phyloP scores from a whole-genome alignment of 92 coral and sea anemone genomes.

The Chrysogorgia sp. region DNA sequence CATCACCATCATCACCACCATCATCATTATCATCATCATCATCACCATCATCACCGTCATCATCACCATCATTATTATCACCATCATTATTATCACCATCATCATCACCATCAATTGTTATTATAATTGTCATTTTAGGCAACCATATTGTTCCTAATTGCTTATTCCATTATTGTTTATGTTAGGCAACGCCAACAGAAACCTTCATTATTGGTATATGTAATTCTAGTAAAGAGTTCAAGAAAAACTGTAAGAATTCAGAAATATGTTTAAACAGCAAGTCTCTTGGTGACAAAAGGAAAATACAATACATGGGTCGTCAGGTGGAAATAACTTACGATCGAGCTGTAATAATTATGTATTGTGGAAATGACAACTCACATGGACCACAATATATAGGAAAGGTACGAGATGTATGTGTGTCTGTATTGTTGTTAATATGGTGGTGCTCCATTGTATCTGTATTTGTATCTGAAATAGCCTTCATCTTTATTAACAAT shows the following conservation, averaged over 20 bases:
- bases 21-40: not conserved
- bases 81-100: too few species aligned
- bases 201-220: not conserved
- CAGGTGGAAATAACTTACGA: conserved; percentile 23
- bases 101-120: too few species aligned
- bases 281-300: not conserved
- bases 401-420: not conserved
- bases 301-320: not conserved
- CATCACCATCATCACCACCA: not conserved
- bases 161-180: too few species aligned
- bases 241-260: not conserved
- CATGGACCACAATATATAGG: conserved; percentile 24
- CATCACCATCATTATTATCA: too few species aligned
- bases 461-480: too few species aligned
- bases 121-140: too few species aligned
- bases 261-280: not conserved
- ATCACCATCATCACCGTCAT: not conserved
- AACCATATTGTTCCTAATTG: too few species aligned
- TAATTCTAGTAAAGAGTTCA: not conserved
- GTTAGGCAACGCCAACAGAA: too few species aligned
- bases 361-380: conserved; percentile 25
- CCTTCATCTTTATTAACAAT: too few species aligned
- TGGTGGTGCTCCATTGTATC: too few species aligned
- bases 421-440: too few species aligned
- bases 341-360: not conserved